Conservation (phyloP, 2,797 vertebrate species). For the Peromyscus melanophrys region DNA sequence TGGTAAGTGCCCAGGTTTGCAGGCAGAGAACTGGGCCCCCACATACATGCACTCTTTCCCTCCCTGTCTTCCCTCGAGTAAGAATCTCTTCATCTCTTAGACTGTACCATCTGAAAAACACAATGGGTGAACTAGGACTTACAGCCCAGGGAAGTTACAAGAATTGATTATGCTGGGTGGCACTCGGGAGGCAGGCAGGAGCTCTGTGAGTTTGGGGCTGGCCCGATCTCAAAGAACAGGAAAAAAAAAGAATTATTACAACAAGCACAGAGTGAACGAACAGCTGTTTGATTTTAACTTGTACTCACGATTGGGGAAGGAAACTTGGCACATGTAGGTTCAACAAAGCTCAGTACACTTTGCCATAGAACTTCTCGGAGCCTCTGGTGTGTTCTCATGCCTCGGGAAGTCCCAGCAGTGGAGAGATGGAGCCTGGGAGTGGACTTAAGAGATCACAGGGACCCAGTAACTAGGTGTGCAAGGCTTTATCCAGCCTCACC, state of each 20-base stretch:
- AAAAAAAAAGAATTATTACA: background rate
- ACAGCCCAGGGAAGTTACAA: background rate
- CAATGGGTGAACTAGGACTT: background rate
- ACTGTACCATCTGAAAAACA: background rate
- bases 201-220: background rate
- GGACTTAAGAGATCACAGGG: background rate
- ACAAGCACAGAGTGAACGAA: background rate
- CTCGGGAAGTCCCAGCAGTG: background rate
- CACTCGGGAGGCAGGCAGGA: background rate
- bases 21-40: background rate
- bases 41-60: background rate
- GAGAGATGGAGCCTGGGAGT: background rate
- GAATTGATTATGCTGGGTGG: background rate
- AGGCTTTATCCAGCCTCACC: background rate
- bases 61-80: background rate
- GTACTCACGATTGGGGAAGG: slow-evolving; percentile 2
- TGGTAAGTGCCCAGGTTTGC: background rate
- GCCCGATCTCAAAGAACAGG: background rate
- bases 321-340: background rate
- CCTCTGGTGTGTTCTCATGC: background rate
- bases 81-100: slow-evolving; percentile 9
- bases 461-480: background rate
- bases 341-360: slow-evolving; percentile 7
- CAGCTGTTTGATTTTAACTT: background rate
- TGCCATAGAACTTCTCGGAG: slow-evolving; percentile 21